Conservation (phyloP, 2,888 invertebrate genomes). For the Aquatica leii region DNA sequence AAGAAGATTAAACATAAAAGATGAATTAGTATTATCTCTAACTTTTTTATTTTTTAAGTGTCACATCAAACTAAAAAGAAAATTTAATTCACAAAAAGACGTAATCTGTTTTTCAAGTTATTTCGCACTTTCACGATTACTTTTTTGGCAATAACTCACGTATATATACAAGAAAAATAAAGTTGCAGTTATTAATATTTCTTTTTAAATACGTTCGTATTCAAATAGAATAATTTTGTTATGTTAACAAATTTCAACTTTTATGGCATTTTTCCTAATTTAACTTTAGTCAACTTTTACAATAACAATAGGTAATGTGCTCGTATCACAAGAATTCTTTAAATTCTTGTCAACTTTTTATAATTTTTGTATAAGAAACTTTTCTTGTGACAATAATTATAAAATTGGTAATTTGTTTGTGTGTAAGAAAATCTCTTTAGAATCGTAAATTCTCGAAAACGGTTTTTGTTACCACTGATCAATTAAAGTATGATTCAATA, state of each 20-base stretch:
- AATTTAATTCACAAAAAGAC: slow-evolving; percentile 9
- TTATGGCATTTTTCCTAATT: background rate
- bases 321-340: slow-evolving; percentile 30
- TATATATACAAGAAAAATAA: background rate
- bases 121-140: background rate
- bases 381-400: slow-evolving; percentile 33
- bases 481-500: slow-evolving; percentile 19
- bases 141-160: background rate
- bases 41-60: slow-evolving; percentile 5
- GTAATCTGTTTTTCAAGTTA: slow-evolving; percentile 13
- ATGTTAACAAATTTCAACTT: background rate
- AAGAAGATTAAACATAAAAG: slow-evolving; percentile 42
- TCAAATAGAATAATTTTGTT: background rate
- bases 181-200: no score
- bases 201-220: no score
- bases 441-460: slow-evolving; percentile 36
- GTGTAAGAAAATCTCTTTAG: slow-evolving; percentile 32
- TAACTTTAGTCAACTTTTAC: background rate
- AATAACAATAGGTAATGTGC: slow-evolving; percentile 4
- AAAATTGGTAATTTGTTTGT: slow-evolving; percentile 41
- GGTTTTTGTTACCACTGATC: slow-evolving; percentile 26
- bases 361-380: slow-evolving; percentile 32
- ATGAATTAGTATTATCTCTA: slow-evolving; percentile 37
- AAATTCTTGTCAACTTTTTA: slow-evolving; percentile 37
- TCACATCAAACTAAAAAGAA: slow-evolving; percentile 11